Percentiles rank a stretch among this genome's conserved stretches.
These are phyloP conservation scores for Raja brachyura DNA, from an alignment of 2,113 vertebrate genomes.

Conservation along the genomic window DNA sequence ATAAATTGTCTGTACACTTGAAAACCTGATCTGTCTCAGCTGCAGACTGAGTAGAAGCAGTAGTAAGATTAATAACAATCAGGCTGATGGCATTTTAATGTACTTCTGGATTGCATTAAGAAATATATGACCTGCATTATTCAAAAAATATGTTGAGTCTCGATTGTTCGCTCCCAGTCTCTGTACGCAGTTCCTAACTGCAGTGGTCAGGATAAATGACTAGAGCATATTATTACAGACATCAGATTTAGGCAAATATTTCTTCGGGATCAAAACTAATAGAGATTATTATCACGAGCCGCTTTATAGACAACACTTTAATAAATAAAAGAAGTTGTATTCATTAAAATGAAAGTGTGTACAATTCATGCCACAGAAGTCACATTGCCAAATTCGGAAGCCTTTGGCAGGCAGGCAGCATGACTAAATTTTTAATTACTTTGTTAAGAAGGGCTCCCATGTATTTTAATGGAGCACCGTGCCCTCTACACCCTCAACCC, in stretches of 20 bases:
- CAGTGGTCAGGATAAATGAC: not conserved
- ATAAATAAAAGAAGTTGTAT: not conserved
- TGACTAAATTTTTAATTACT: not conserved
- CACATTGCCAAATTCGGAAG: not conserved
- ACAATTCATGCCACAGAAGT: not conserved
- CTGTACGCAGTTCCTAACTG: not conserved
- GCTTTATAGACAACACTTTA: not conserved
- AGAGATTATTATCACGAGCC: not conserved
- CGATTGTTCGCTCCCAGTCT: not conserved
- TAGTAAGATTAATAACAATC: conserved; percentile 8
- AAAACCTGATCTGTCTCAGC: conserved; percentile 18
- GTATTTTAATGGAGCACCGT: not conserved
- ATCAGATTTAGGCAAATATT: not conserved
- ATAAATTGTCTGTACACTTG: conserved; percentile 17
- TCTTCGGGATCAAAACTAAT: not conserved
- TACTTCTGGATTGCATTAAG: conserved; percentile 13
- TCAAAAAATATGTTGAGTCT: not conserved
- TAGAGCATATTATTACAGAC: not conserved
- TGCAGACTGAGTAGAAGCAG: not conserved
- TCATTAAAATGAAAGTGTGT: not conserved
- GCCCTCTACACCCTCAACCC: not conserved
- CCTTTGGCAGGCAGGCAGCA: not conserved
- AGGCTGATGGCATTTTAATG: conserved; percentile 32
- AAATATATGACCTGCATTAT: conserved; percentile 6
- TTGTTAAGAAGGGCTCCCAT: not conserved